These are phyloP conservation scores for Drosophila borealis DNA, from an alignment of 2,888 invertebrate genomes.

Conservation along the genomic window DNA sequence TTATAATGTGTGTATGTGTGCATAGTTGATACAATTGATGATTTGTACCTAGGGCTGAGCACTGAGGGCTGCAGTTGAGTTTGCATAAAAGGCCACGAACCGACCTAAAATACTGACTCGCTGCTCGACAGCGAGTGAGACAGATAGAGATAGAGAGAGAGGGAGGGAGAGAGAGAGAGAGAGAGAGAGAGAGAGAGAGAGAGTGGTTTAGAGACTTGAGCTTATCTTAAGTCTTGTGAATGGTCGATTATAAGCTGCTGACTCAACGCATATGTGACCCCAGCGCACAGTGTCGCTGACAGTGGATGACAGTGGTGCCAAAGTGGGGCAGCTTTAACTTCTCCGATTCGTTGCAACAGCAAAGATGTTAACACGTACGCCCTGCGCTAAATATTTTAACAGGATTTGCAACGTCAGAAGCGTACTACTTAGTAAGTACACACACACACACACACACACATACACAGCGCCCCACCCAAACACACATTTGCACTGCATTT, in stretches of 20 bases:
- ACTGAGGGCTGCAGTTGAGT: constrained; percentile 21
- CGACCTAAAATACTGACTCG: not conserved
- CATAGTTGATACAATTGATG: constrained; percentile 52
- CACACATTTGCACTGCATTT: constrained; percentile 80
- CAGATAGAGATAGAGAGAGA: constrained; percentile 2
- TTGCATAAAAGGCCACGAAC: constrained; percentile 43
- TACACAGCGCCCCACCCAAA: not conserved
- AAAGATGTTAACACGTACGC: constrained; percentile 64
- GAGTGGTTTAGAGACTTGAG: constrained; percentile 11
- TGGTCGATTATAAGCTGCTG: constrained; percentile 58
- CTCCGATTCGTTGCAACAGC: constrained; percentile 41
- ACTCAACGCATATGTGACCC: constrained; percentile 49
- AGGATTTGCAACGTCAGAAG: constrained; percentile 46
- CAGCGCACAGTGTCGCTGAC: not conserved
- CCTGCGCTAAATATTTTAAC: constrained; percentile 68
- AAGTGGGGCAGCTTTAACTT: constrained; percentile 45
- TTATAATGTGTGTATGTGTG: constrained; percentile 14
- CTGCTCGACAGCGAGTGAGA: not conserved
- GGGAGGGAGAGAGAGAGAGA: not conserved
- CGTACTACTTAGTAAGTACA: constrained; percentile 45
- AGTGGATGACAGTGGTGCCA: constrained; percentile 26
- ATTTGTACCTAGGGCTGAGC: constrained; percentile 13
- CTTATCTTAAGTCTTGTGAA: constrained; percentile 48
- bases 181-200: not conserved
- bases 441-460: too few species aligned